Evolutionary conservation across 2,888 invertebrate genomes (phyloP).

Genomic region (Pyrrhia umbra): DNA sequence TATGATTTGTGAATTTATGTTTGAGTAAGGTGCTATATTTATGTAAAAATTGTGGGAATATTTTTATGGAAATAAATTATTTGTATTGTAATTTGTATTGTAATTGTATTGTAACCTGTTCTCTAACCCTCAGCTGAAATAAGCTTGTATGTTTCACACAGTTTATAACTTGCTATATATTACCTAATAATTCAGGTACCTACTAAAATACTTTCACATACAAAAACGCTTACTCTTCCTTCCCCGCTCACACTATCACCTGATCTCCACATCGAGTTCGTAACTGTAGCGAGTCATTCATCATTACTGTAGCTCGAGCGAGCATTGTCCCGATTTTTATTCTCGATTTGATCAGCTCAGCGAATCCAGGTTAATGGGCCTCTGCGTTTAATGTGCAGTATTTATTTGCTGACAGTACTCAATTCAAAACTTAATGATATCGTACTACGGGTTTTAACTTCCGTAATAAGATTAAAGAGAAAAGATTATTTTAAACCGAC

Average conservation of each 20-base stretch:
- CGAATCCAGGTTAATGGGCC: conserved; percentile 54
- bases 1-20: too few species aligned
- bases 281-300: conserved; percentile 60
- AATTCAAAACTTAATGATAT: conserved; percentile 7
- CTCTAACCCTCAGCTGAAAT: too few species aligned
- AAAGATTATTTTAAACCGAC: too few species aligned
- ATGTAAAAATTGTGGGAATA: too few species aligned
- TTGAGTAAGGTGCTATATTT: too few species aligned
- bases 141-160: too few species aligned
- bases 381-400: conserved; percentile 38
- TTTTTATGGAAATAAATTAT: too few species aligned
- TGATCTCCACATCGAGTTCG: neutral
- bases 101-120: too few species aligned
- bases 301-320: conserved; percentile 69
- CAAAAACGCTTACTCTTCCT: neutral
- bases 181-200: too few species aligned
- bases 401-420: conserved; percentile 22
- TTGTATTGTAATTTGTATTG: too few species aligned
- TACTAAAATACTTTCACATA: neutral
- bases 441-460: neutral
- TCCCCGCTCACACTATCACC: conserved; percentile 28
- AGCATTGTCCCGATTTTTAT: conserved; percentile 56
- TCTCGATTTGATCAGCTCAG: conserved; percentile 49
- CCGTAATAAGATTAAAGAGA: neutral
- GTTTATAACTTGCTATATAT: too few species aligned